phyloP scores from a whole-genome alignment of 2,113 vertebrate genomes.

The Taxidea taxus region DNA sequence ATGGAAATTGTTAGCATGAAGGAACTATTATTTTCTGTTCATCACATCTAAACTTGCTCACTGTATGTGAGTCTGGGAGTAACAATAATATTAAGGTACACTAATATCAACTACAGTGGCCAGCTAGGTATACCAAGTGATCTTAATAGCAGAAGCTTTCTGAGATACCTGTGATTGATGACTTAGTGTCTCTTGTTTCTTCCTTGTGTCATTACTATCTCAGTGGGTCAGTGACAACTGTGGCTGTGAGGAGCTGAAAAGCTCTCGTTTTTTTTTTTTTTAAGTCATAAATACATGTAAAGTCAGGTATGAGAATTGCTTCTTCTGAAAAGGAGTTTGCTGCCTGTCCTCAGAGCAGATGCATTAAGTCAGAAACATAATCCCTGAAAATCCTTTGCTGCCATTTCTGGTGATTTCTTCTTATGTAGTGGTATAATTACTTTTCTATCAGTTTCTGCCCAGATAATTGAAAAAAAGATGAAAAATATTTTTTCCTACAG shows the following conservation, averaged over 20 bases:
- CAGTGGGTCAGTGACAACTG: background rate
- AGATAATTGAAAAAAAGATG: slow-evolving; percentile 84
- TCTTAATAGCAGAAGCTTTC: background rate
- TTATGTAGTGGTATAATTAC: slow-evolving; percentile 79
- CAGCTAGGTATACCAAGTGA: background rate
- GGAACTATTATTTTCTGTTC: slow-evolving; percentile 23
- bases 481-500: slow-evolving; percentile 80
- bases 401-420: slow-evolving; percentile 77
- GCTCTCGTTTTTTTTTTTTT: background rate
- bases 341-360: slow-evolving; percentile 73
- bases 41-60: background rate
- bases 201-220: background rate
- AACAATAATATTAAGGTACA: background rate
- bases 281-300: slow-evolving; percentile 47
- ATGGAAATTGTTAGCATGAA: slow-evolving; percentile 20
- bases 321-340: slow-evolving; percentile 46
- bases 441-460: slow-evolving; percentile 82
- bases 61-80: background rate
- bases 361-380: slow-evolving; percentile 78
- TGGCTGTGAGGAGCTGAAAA: background rate
- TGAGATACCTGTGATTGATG: slow-evolving; percentile 39
- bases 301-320: slow-evolving; percentile 33
- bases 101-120: background rate
- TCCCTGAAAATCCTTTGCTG: slow-evolving; percentile 75
- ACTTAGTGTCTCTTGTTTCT: background rate